Evolutionary conservation across 2,113 vertebrate genomes (phyloP).

Genomic region (Jaculus jaculus): DNA sequence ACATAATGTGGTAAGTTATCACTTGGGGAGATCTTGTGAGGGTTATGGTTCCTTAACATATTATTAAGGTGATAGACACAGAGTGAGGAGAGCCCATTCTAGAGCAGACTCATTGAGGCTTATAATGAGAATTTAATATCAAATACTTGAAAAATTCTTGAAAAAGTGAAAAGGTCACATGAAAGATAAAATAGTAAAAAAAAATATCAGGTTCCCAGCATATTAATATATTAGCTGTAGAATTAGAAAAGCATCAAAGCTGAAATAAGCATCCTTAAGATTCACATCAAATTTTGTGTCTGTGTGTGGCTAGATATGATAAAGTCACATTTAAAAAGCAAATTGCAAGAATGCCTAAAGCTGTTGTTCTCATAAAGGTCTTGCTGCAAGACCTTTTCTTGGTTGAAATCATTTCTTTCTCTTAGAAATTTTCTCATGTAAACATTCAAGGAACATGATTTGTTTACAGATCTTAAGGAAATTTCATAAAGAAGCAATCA

Average conservation of each 20-base stretch:
- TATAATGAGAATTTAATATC: constrained; percentile 57
- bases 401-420: neutral
- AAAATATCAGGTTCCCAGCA: neutral
- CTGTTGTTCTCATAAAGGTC: neutral
- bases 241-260: neutral
- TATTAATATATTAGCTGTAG: neutral
- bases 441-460: neutral
- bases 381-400: neutral
- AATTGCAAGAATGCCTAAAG: neutral
- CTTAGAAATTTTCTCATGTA: neutral
- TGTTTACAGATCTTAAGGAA: neutral
- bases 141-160: neutral
- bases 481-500: neutral
- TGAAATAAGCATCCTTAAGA: constrained; percentile 6
- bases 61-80: neutral
- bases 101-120: neutral
- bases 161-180: constrained; percentile 26
- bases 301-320: neutral
- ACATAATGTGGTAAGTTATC: neutral
- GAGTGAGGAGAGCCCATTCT: neutral
- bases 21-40: neutral
- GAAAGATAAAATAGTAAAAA: neutral
- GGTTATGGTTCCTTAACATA: neutral
- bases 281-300: neutral
- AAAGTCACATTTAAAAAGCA: neutral